Percentiles rank a stretch among this genome's conserved stretches.
Conservation (phyloP, 2,797 vertebrate species). For the Peromyscus melanophrys region DNA sequence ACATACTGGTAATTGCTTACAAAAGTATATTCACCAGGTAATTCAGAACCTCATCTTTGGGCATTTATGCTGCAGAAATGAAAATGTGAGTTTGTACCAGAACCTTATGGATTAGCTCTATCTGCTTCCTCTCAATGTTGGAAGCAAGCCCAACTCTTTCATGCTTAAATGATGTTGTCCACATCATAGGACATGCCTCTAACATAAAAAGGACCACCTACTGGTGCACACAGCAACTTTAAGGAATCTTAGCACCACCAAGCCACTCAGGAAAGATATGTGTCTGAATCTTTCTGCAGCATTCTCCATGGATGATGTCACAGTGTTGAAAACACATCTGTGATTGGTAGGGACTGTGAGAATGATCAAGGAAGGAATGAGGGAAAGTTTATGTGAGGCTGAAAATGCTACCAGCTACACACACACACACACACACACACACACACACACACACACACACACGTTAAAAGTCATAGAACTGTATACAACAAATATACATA, state of each 20-base stretch:
- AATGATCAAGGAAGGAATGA: neutral
- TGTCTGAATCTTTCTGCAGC: neutral
- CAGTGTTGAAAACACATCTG: neutral
- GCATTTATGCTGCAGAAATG: neutral
- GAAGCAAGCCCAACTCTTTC: neutral
- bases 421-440: neutral
- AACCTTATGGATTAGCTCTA: neutral
- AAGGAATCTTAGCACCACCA: neutral
- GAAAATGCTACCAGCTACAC: neutral
- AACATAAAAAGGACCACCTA: neutral
- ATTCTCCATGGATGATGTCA: neutral
- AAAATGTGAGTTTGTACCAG: neutral
- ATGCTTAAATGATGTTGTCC: neutral
- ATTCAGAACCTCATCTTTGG: neutral
- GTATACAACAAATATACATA: neutral
- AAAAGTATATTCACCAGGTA: no score
- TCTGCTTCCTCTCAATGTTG: neutral
- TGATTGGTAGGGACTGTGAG: accelerated
- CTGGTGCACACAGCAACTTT: neutral
- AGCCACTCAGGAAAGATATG: neutral
- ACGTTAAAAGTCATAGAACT: neutral
- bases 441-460: neutral
- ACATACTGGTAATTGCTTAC: neutral
- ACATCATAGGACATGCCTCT: accelerated
- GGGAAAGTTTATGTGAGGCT: neutral